Percentiles rank a stretch among this genome's conserved stretches.
These are phyloP conservation scores for Mesorhabditis spiculigera DNA, from an alignment of 2,888 invertebrate species.

Conservation along the genomic window DNA sequence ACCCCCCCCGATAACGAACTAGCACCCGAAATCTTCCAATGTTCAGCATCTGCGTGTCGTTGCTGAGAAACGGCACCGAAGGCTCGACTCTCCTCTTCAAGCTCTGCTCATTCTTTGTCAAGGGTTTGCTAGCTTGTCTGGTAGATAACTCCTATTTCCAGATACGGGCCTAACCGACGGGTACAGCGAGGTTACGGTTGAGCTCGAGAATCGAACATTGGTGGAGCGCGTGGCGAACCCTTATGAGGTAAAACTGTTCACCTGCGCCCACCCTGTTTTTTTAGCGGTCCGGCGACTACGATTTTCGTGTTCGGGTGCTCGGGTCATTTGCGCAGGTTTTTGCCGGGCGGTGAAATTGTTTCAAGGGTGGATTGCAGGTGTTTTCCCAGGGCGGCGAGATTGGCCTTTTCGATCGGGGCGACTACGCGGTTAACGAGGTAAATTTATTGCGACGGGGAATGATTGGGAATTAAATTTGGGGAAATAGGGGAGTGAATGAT, in stretches of 20 bases:
- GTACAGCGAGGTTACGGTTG: not conserved
- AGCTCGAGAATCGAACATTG: not conserved
- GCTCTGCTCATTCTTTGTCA: not conserved
- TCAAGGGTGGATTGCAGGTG: not conserved
- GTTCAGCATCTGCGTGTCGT: not conserved
- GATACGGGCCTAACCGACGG: slow-evolving; percentile 1
- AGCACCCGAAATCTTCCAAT: not conserved
- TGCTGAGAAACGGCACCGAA: not conserved
- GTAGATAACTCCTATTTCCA: not conserved
- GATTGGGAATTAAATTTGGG: no score
- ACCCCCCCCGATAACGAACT: no score
- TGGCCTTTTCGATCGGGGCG: not conserved
- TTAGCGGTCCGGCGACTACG: not conserved
- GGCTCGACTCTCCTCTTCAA: not conserved
- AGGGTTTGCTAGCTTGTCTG: not conserved
- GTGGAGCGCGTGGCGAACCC: not conserved
- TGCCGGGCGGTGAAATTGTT: not conserved
- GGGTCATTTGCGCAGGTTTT: not conserved
- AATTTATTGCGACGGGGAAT: no score
- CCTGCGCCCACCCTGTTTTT: not conserved
- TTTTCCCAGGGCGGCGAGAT: slow-evolving; percentile 2
- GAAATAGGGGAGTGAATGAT: no score
- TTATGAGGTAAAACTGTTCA: not conserved
- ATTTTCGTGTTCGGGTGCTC: not conserved
- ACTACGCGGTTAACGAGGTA: no score